These are phyloP conservation scores for Drosophila infuscata DNA, from an alignment of 2,888 invertebrate genomes.

Conservation along the genomic window DNA sequence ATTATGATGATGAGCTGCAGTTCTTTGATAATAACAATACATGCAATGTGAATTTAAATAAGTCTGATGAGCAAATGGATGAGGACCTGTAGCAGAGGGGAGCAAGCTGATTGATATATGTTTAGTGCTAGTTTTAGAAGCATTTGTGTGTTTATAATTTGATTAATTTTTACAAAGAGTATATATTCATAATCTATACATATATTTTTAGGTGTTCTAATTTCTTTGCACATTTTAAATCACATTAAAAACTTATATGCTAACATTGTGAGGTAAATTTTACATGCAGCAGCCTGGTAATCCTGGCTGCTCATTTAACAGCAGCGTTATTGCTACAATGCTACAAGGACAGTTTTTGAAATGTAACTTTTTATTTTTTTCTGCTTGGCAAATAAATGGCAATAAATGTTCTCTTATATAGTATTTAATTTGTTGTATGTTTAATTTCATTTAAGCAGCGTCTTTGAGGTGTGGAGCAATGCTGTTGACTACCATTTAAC, in stretches of 20 bases:
- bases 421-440: neutral
- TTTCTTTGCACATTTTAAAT: conserved; percentile 19
- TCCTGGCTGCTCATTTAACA: conserved; percentile 2
- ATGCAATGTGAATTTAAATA: conserved; percentile 85
- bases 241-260: conserved; percentile 35
- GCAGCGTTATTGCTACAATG: neutral
- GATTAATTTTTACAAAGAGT: conserved; percentile 31
- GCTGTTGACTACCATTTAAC: neutral
- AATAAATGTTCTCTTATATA: neutral
- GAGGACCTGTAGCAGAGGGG: conserved; percentile 75
- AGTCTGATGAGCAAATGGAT: conserved; percentile 83
- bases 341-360: neutral
- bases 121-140: conserved; percentile 35
- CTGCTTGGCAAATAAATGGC: neutral
- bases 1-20: conserved; percentile 78
- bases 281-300: neutral
- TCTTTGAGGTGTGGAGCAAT: conserved; percentile 1
- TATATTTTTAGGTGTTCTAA: conserved; percentile 16
- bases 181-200: conserved; percentile 35
- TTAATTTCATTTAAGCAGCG: neutral
- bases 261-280: conserved; percentile 4
- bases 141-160: conserved; percentile 33
- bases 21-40: conserved; percentile 83
- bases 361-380: neutral
- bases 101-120: conserved; percentile 9